phyloP scores from a whole-genome alignment of 1,140 invertebrate genomes.

The Goniozus legneri region DNA sequence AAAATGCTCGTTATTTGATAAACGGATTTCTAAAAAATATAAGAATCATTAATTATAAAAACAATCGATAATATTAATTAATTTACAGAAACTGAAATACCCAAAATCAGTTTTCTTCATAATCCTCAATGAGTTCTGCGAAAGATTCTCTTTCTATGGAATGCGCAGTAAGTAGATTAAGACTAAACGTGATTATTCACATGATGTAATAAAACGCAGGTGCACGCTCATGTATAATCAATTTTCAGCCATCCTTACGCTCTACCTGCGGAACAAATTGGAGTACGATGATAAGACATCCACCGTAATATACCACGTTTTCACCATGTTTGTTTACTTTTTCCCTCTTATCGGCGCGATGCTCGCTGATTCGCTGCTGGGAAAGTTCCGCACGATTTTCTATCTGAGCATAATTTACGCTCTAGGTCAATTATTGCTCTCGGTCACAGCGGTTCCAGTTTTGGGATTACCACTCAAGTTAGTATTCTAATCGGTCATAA shows the following conservation, averaged over 20 bases:
- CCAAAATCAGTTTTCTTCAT: constrained; percentile 93
- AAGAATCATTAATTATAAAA: too few relatives aligned
- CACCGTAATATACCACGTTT: constrained; percentile 80
- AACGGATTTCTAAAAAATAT: too few relatives aligned
- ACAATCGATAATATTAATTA: too few relatives aligned
- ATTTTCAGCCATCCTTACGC: constrained; percentile 73
- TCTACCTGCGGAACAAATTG: constrained; percentile 74
- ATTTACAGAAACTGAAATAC: constrained; percentile 74
- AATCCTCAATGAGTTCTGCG: constrained; percentile 93
- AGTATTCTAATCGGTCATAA: too few relatives aligned
- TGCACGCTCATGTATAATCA: too few relatives aligned
- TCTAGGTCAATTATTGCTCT: constrained; percentile 76
- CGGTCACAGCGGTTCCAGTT: constrained; percentile 64
- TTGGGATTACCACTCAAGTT: constrained; percentile 62
- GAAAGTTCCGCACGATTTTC: constrained; percentile 85
- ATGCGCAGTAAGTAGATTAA: constrained; percentile 77
- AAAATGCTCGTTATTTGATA: too few relatives aligned
- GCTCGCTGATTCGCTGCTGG: constrained; percentile 81
- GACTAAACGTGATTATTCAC: not conserved
- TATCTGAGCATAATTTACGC: constrained; percentile 87
- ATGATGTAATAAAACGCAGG: not conserved
- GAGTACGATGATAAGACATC: constrained; percentile 63
- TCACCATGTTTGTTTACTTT: constrained; percentile 82
- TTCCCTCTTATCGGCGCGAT: constrained; percentile 85
- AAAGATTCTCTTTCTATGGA: constrained; percentile 94